Base-by-base conservation (phyloP, 2,113 vertebrate species). In the Poeciliopsis occidentalis region DNA sequence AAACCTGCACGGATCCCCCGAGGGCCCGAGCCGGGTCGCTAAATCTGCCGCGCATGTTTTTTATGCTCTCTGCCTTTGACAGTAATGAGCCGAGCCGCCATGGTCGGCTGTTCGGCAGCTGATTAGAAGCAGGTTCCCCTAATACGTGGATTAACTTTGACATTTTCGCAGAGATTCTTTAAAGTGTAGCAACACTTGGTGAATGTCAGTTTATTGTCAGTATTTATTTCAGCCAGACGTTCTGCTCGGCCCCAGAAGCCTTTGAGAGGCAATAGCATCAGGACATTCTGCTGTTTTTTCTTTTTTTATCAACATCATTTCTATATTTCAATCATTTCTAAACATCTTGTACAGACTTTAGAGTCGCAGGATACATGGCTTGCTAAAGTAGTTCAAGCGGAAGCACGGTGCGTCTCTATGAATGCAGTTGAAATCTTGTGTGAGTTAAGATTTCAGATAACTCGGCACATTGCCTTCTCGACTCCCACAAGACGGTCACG, bases 1-100 rank as follows among this genome's bases (percentile, higher is more conserved):
- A 92, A 80, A 80, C 75, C 79, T 82, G 67, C 75, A 78, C 79
- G 82, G 73, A 78, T 81, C 88, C 88, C 87, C 41, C 41, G 63
- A 79, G 85, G 87, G 73, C 76, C 1, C 37, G 71, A 76, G 72
- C 64, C 66, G 60, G 80, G 79, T 78, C 87, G 86, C 80, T 92
- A 92, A 92, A 93, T 89, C 89, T 90, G 89, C 87, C 91, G 76
- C 77, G 82, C 79, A 64, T 88, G 87, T 83, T 91, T 89, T 87
- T 88, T 88, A 85, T 89, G 85, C 83, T 86, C 81, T 84, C 75
- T 83, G 83, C 81, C 31, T 83, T 73, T 83, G 88, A 91, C 90
- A 85, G 90, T 89, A 91, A 91, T 85, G 90, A 92, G 85, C 70
- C 47, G 1, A 71, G 76, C 78, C 67, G n/a, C 67, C 81, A 64